These are phyloP conservation scores for Wasmannia auropunctata DNA, from an alignment of 1,140 invertebrate genomes.

Conservation along the genomic window DNA sequence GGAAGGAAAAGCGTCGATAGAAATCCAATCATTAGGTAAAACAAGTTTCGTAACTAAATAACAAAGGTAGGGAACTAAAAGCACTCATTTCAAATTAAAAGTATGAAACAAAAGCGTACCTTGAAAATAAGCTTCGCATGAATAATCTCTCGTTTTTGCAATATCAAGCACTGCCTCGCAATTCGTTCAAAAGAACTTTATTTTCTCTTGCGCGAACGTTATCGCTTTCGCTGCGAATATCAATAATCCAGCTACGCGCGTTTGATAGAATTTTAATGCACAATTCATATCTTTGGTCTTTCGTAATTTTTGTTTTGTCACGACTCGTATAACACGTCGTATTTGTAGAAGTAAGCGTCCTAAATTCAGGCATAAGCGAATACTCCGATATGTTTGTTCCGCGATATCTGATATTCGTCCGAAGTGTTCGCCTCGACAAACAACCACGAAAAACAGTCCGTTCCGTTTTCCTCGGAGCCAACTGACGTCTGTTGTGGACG, in stretches of 20 bases:
- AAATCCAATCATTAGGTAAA: constrained; percentile 13
- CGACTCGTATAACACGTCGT: background rate
- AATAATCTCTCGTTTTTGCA: constrained; percentile 4
- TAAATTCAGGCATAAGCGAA: background rate
- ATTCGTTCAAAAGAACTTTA: background rate
- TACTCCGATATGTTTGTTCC: background rate
- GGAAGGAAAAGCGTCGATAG: background rate
- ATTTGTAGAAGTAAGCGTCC: background rate
- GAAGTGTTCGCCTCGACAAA: background rate
- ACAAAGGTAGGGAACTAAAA: constrained; percentile 7
- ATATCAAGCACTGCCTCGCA: background rate
- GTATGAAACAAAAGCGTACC: constrained; percentile 7
- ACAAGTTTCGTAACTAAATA: constrained; percentile 9
- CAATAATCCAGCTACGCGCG: background rate
- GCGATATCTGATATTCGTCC: background rate
- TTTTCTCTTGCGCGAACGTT: background rate
- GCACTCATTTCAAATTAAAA: constrained; percentile 33
- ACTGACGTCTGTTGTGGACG: background rate
- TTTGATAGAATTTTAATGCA: background rate
- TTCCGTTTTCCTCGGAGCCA: background rate
- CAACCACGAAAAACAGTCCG: background rate
- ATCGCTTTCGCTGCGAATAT: background rate
- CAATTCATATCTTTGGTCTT: background rate
- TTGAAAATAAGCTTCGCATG: constrained; percentile 31
- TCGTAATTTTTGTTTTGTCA: background rate